These are phyloP conservation scores for Nudaria mundana DNA, from an alignment of 2,888 invertebrate genomes.

Conservation along the genomic window DNA sequence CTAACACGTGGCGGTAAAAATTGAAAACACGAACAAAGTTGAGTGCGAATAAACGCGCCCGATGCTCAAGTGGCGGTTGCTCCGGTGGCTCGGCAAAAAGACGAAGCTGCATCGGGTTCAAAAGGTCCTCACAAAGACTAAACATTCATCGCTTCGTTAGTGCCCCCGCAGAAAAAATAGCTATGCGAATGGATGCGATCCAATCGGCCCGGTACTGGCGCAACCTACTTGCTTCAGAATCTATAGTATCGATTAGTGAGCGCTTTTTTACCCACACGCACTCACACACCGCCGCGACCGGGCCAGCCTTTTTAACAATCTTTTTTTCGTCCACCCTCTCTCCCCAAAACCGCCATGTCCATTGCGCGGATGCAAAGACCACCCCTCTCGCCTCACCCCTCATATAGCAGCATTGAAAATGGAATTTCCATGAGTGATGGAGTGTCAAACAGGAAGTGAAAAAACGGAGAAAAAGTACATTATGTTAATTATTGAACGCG, in stretches of 20 bases:
- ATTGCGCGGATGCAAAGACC: constrained; percentile 80
- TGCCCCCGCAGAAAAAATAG: constrained; percentile 56
- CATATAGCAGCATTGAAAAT: constrained; percentile 79
- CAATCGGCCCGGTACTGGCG: constrained; percentile 64
- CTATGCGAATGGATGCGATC: constrained; percentile 50
- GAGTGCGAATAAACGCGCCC: constrained; percentile 69
- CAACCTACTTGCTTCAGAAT: constrained; percentile 79
- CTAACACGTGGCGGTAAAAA: constrained; percentile 34
- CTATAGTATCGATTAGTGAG: constrained; percentile 81
- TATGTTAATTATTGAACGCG: constrained; percentile 80
- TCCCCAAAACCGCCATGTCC: constrained; percentile 77
- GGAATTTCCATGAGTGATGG: constrained; percentile 82
- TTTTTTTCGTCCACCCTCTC: constrained; percentile 75
- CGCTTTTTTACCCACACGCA: constrained; percentile 77
- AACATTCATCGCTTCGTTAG: constrained; percentile 74
- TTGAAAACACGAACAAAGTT: constrained; percentile 56
- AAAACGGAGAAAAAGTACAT: constrained; percentile 79
- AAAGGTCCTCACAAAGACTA: constrained; percentile 69
- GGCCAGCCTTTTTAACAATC: constrained; percentile 80
- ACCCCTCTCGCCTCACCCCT: constrained; percentile 65
- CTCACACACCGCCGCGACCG: constrained; percentile 74
- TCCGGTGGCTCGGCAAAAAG: constrained; percentile 48
- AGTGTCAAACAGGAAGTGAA: constrained; percentile 80
- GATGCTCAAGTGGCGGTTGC: constrained; percentile 63
- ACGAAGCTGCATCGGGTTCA: constrained; percentile 45